Evolutionary conservation across 2,113 vertebrate genomes (phyloP), one percentile per base, ranked within the genome.

Genomic region (Nothoprocta pentlandii): DNA sequence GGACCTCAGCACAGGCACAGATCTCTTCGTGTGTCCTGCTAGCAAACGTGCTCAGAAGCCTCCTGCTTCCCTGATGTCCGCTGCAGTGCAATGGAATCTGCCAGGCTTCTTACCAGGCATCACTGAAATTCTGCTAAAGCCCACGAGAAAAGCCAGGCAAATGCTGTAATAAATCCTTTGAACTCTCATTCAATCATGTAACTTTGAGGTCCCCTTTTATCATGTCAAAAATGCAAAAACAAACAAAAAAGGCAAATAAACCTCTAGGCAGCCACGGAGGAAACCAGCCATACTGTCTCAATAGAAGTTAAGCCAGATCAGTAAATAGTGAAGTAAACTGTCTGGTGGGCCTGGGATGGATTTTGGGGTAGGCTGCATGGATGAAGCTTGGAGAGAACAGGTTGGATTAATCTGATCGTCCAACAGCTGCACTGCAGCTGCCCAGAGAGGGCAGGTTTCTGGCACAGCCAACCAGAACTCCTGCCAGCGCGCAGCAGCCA

Each of bases 401-500:
- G 39, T 13, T 90, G 54, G 47, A 77, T 46, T 88, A 69, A 89
- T 74, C 75, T 0, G 1, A 85, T 70, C 69, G 94, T 78, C 94
- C 93, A 90, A 76, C 59, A 96, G 79, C 84, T 90, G 88, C 81
- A 76, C 5, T 92, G 71, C 88, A 95, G 95, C 81, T 91, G 93
- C 84, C 89, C 84, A 86, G 76, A 92, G 58, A 94, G 73, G 70
- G 81, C 42, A 89, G 47, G 84, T 62, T 97, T 86, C 90, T 96
- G 94, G 74, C 84, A 89, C 0, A 78, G 62, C 51, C 74, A 51
- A 66, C 91, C 47, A 89, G 69, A 95, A 95, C 84, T 80, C 74
- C 53, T 92, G 94, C 95, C 95, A 97, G 91, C 81, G 89, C 44
- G 59, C 8, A 34, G 56, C 54, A 90, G 66, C n/a, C 85, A 68